Conservation (phyloP, 2,797 vertebrate genomes). For the Tenualosa thibaudeaui region DNA sequence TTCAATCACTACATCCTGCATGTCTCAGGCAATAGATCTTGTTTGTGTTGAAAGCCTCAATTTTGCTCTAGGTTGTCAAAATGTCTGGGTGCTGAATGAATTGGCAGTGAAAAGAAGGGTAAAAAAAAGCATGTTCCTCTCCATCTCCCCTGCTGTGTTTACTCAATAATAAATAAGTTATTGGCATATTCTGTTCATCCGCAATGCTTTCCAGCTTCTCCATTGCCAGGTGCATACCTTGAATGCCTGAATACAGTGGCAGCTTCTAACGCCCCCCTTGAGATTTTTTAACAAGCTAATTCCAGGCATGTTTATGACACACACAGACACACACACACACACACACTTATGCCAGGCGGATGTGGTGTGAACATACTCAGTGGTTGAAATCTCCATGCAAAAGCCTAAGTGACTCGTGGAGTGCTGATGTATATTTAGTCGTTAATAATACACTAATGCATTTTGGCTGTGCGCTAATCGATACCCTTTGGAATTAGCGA, state of each 20-base stretch:
- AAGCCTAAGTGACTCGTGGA: background rate
- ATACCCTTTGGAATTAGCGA: constrained; percentile 76
- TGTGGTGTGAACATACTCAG: constrained; percentile 9
- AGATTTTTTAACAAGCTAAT: constrained; percentile 16
- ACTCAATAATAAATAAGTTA: background rate
- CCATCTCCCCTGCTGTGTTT: background rate
- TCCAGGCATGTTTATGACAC: background rate
- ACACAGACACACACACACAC: background rate
- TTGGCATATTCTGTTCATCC: background rate
- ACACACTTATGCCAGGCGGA: background rate
- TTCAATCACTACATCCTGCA: background rate
- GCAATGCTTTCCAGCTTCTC: background rate
- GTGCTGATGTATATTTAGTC: constrained; percentile 42
- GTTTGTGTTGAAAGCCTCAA: background rate
- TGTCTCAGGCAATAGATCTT: background rate
- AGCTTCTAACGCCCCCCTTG: background rate
- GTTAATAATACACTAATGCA: constrained; percentile 71
- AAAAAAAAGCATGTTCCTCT: background rate
- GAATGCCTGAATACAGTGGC: background rate
- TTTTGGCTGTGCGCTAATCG: constrained; percentile 66
- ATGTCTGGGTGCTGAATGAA: background rate
- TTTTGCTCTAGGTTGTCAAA: background rate
- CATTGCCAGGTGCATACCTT: background rate
- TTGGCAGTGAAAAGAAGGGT: background rate
- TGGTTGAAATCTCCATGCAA: background rate